Evolutionary conservation across 2,113 vertebrate genomes (phyloP).

Genomic region (Saimiri boliviensis): DNA sequence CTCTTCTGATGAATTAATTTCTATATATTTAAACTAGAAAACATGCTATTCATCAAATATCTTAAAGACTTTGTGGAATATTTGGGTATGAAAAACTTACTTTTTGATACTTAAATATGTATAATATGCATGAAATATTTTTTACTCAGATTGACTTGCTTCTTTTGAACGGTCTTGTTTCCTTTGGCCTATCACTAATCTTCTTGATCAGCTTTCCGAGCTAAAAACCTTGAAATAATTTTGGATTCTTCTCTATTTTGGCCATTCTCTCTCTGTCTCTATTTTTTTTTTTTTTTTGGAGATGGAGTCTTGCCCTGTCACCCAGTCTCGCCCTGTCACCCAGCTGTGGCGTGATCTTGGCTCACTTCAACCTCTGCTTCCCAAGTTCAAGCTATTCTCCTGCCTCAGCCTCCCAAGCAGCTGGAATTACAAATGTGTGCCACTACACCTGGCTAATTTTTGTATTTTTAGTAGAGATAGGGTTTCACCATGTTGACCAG

Average conservation of each 20-base stretch:
- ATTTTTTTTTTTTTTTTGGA: too few relatives aligned
- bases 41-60: constrained; percentile 25
- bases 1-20: constrained; percentile 58
- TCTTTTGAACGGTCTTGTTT: not conserved
- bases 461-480: too few relatives aligned
- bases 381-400: too few relatives aligned
- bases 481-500: too few relatives aligned
- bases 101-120: constrained; percentile 29
- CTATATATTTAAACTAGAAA: constrained; percentile 44
- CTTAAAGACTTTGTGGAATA: constrained; percentile 6
- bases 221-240: constrained; percentile 18
- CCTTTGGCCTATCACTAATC: not conserved
- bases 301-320: too few relatives aligned
- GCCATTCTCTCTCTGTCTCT: too few relatives aligned
- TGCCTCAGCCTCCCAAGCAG: too few relatives aligned
- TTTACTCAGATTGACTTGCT: not conserved
- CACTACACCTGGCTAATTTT: too few relatives aligned
- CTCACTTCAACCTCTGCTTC: too few relatives aligned
- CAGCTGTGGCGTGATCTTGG: too few relatives aligned
- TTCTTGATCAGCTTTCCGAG: not conserved
- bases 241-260: constrained; percentile 3
- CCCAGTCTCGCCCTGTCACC: too few relatives aligned
- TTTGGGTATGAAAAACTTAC: not conserved
- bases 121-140: not conserved
- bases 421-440: too few relatives aligned